Evolutionary conservation across 92 coral and sea anemone species (phyloP), one percentile per base, ranked within the genome.

Genomic region (Epizoanthus ramosus): DNA sequence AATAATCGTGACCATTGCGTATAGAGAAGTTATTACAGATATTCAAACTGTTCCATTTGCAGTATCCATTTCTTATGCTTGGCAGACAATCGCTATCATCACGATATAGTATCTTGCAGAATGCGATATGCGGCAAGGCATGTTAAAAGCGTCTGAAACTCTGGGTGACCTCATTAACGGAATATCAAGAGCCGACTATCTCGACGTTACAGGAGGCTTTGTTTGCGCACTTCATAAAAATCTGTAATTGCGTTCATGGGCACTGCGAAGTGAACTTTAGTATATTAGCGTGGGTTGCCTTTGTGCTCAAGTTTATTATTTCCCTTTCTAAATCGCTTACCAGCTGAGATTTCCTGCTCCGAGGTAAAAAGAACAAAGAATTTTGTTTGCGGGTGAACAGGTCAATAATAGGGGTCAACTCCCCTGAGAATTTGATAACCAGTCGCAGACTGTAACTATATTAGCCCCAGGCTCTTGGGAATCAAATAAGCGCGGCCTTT

Each of bases 401-500:
- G 3, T 8, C 16, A 50, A 50, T 50, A 50, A 50, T 50, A 7
- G 54, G 54, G 54, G 54, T 50, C 39, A 58, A 28, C 60, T 57
- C 54, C 80, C 56, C 33, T 23, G 66, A 75, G 69, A 28, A 35
- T 57, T 14, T 58, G 41, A 24, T 58, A 59, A 33, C 81, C 81
- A 75, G 63, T 75, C 68, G 58, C 67, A 59, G 68, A 12, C 52
- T 56, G 58, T 41, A 19, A 43, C 22, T 63, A 39, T 18, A 15
- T 33, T n/a, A 39, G 57, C 56, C 71, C 82, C 82, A 77, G 82
- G 82, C 39, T 67, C 65, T 31, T 76, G 21, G 10, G 67, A 68
- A 80, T 71, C 85, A 71, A 68, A 80, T 41, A 58, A 18, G 54
- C 75, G 77, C 74, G 85, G 63, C 53, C 77, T 67, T 80, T 71